Conservation (phyloP, 2,797 vertebrate genomes). For the Neopelma chrysocephalum region DNA sequence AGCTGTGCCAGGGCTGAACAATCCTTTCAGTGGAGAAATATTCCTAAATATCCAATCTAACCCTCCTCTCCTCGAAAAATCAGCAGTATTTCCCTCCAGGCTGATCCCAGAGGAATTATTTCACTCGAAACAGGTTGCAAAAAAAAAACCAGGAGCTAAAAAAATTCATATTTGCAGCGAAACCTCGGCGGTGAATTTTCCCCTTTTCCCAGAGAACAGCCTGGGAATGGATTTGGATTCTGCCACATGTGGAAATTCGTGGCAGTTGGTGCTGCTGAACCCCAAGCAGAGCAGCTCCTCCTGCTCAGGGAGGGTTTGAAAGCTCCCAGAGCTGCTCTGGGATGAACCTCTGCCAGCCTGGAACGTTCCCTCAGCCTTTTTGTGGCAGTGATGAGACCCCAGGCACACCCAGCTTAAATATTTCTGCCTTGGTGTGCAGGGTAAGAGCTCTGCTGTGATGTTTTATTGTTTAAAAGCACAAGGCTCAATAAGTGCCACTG, state of each 20-base stretch:
- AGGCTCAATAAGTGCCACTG: too few species aligned
- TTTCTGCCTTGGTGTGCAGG: too few species aligned
- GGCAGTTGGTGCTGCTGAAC: too few species aligned
- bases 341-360: not conserved
- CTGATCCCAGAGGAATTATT: not conserved
- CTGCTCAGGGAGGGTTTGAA: too few species aligned
- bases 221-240: not conserved
- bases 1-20: not conserved
- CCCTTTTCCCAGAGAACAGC: not conserved
- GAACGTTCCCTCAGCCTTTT: not conserved
- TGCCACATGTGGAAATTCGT: too few species aligned
- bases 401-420: too few species aligned
- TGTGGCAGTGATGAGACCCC: too few species aligned
- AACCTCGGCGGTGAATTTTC: not conserved
- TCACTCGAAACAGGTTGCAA: not conserved
- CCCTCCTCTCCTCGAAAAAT: not conserved
- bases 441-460: too few species aligned
- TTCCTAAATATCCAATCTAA: not conserved
- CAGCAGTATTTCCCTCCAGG: not conserved
- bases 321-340: too few species aligned
- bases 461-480: too few species aligned
- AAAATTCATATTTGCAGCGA: not conserved
- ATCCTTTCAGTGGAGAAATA: not conserved
- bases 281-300: too few species aligned
- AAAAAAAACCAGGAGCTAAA: not conserved